Evolutionary conservation across 2,113 vertebrate species (phyloP).

Genomic region (Circaetus gallicus): DNA sequence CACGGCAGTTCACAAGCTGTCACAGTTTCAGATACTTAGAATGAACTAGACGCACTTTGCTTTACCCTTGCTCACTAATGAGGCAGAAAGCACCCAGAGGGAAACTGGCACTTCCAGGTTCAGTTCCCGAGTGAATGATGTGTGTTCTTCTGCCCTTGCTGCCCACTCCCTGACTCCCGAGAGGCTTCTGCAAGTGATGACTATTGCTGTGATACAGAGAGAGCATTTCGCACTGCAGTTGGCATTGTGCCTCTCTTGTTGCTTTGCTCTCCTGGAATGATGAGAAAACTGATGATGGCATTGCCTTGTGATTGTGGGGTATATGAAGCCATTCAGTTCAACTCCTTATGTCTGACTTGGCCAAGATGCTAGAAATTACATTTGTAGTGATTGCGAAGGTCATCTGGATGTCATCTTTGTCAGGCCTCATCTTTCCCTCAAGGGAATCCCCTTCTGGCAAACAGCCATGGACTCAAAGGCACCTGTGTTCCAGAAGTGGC

Average conservation of each 20-base stretch:
- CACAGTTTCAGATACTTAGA: background rate
- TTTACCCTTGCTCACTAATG: background rate
- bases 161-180: background rate
- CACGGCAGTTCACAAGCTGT: background rate
- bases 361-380: background rate
- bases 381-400: background rate
- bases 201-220: background rate
- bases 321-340: background rate
- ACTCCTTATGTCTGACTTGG: background rate
- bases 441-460: background rate
- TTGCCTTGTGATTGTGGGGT: background rate
- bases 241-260: background rate
- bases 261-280: background rate
- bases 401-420: background rate
- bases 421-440: background rate
- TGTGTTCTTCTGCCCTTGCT: background rate
- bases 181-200: background rate
- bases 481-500: background rate
- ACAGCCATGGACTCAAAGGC: background rate
- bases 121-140: background rate
- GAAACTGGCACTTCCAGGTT: background rate
- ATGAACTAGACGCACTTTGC: background rate
- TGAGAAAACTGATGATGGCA: background rate
- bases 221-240: background rate
- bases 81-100: background rate